These are phyloP conservation scores for Philereme vetulata DNA, from an alignment of 2,888 invertebrate species.

Conservation along the genomic window DNA sequence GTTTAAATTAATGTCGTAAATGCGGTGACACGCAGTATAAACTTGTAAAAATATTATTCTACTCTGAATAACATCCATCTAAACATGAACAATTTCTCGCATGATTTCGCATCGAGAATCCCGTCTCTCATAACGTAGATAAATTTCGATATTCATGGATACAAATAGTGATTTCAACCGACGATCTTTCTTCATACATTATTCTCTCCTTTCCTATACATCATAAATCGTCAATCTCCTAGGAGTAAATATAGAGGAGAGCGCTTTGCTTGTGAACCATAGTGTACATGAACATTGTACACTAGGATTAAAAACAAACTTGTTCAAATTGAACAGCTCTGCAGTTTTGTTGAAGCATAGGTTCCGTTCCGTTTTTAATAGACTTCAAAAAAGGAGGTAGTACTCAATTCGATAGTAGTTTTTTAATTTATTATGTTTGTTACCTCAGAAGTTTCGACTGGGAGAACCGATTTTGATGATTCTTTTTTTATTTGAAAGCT, in stretches of 20 bases:
- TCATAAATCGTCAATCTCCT: background rate
- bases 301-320: background rate
- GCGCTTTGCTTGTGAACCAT: background rate
- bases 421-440: too few species aligned
- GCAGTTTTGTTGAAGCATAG: too few species aligned
- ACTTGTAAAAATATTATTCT: too few species aligned
- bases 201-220: slow-evolving; percentile 6
- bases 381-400: too few species aligned
- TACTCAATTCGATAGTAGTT: too few species aligned
- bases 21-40: too few species aligned
- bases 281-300: background rate
- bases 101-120: background rate
- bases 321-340: too few species aligned
- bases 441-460: too few species aligned
- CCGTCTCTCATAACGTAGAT: slow-evolving; percentile 2
- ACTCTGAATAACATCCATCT: too few species aligned
- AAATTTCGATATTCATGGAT: slow-evolving; percentile 18
- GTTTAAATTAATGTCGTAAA: too few species aligned
- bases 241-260: background rate
- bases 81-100: background rate
- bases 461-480: too few species aligned
- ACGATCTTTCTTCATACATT: slow-evolving; percentile 13
- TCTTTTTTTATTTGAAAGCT: too few species aligned
- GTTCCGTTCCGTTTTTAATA: background rate
- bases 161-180: slow-evolving; percentile 16